Conservation (phyloP, 1,140 invertebrate genomes). For the Asbolus verrucosus region DNA sequence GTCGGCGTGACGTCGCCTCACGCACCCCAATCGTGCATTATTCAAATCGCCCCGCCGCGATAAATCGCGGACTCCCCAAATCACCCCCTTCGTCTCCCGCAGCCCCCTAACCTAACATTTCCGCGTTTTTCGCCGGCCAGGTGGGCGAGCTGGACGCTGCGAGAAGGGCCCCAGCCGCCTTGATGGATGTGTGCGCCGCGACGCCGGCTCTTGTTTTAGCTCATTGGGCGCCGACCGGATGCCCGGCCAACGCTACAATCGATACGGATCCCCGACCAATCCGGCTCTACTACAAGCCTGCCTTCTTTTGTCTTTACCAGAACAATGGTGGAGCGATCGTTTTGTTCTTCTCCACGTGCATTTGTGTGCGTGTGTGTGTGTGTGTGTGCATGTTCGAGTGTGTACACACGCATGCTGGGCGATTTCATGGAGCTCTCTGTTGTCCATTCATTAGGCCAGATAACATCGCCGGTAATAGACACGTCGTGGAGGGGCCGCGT, state of each 20-base stretch:
- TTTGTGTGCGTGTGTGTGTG: no score
- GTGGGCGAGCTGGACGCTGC: no score
- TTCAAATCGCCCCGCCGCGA: conserved; percentile 4
- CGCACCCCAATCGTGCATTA: neutral
- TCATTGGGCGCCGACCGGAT: conserved; percentile 64
- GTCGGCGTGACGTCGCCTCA: neutral
- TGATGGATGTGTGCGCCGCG: conserved; percentile 53
- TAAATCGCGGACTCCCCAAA: conserved; percentile 14
- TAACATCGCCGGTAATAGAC: no score
- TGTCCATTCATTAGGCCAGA: no score
- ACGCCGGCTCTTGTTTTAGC: conserved; percentile 63
- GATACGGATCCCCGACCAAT: conserved; percentile 63
- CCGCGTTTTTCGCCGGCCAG: no score
- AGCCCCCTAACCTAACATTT: no score
- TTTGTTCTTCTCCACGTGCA: conserved; percentile 43
- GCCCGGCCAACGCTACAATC: conserved; percentile 63
- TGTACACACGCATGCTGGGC: conserved; percentile 2
- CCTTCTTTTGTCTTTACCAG: conserved; percentile 64
- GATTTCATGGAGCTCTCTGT: neutral
- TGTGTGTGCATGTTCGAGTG: conserved; percentile 3
- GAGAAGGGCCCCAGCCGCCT: conserved; percentile 4
- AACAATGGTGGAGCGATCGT: conserved; percentile 62
- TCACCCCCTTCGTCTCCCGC: neutral
- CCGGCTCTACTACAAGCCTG: conserved; percentile 59
- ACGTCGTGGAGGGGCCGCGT: no score